Evolutionary conservation across 2,113 vertebrate genomes (phyloP).

Genomic region (Peromyscus leucopus): DNA sequence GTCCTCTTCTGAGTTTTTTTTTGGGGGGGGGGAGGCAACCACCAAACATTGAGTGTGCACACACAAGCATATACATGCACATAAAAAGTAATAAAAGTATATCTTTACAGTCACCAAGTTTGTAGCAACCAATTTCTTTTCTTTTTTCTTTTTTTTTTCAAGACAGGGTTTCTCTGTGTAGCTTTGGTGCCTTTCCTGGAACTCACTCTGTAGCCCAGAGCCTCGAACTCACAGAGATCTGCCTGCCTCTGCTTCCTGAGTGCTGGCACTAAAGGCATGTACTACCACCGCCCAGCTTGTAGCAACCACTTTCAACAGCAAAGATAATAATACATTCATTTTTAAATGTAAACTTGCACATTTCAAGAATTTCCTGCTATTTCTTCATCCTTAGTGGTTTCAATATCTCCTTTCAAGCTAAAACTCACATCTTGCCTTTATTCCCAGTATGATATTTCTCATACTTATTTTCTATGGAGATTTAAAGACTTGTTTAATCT

Average conservation of each 20-base stretch:
- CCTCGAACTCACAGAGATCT: too few species aligned
- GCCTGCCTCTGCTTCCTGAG: too few species aligned
- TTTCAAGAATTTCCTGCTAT: background rate
- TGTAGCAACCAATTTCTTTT: background rate
- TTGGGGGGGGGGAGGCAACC: background rate
- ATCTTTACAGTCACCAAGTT: background rate
- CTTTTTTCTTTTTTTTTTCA: too few species aligned
- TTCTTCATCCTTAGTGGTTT: background rate
- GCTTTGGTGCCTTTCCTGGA: too few species aligned
- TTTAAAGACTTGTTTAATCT: constrained; percentile 24
- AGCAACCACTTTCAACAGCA: background rate
- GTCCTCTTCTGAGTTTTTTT: background rate
- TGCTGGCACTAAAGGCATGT: too few species aligned
- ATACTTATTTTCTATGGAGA: background rate
- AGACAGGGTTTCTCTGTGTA: too few species aligned
- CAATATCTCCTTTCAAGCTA: background rate
- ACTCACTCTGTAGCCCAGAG: too few species aligned
- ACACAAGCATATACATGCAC: background rate
- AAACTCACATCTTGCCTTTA: background rate
- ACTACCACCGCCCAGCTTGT: too few species aligned
- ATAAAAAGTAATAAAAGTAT: background rate
- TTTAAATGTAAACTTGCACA: background rate
- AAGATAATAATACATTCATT: background rate
- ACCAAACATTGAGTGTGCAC: background rate
- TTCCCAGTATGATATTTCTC: background rate